phyloP scores from a whole-genome alignment of 2,888 invertebrate genomes.

The Tupiocoris notatus region DNA sequence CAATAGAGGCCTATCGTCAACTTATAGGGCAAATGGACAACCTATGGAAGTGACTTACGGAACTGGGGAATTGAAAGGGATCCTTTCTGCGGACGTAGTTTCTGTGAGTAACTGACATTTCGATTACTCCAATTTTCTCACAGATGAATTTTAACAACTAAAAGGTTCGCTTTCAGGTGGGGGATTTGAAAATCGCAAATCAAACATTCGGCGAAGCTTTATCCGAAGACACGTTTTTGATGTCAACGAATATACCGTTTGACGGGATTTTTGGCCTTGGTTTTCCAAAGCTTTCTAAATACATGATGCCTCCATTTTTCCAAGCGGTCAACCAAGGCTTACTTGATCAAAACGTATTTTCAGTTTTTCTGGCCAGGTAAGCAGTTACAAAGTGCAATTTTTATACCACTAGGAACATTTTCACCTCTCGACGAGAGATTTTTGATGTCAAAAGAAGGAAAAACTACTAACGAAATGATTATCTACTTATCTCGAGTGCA shows the following conservation, averaged over 20 bases:
- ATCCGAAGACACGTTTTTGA: slow-evolving; percentile 19
- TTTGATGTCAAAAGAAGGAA: no score
- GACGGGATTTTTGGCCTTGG: slow-evolving; percentile 29
- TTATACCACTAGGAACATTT: no score
- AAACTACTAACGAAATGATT: no score
- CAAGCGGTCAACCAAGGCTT: slow-evolving; percentile 9
- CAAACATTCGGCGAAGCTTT: slow-evolving; percentile 25
- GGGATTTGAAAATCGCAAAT: slow-evolving; percentile 9
- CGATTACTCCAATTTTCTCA: no score
- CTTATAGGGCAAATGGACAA: slow-evolving; percentile 5
- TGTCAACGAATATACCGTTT: slow-evolving; percentile 5
- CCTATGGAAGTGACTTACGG: slow-evolving; percentile 1
- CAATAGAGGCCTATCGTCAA: not conserved
- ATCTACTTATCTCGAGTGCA: no score
- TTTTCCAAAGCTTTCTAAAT: slow-evolving; percentile 16
- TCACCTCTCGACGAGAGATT: no score
- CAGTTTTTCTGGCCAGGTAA: slow-evolving; percentile 6
- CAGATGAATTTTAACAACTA: not conserved
- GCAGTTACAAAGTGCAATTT: no score
- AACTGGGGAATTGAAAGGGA: slow-evolving; percentile 17
- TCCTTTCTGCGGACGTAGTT: slow-evolving; percentile 7
- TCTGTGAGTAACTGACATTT: slow-evolving; percentile 15
- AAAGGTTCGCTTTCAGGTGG: slow-evolving; percentile 9
- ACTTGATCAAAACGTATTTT: slow-evolving; percentile 1
- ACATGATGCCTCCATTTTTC: slow-evolving; percentile 28